Conservation (phyloP, 2,888 invertebrate species). For the Sepiola atlantica region DNA sequence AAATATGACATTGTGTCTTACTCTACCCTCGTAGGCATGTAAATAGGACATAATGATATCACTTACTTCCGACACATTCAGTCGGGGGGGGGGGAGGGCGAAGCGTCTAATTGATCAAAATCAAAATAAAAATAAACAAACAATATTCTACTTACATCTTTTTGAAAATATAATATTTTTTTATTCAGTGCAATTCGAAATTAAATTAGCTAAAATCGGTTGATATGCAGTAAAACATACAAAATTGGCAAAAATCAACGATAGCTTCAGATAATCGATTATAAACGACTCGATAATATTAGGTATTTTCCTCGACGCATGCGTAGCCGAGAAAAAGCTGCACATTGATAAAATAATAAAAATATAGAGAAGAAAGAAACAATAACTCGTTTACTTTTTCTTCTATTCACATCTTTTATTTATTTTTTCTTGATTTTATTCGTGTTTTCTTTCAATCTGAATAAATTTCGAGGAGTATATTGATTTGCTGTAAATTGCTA, state of each 20-base stretch:
- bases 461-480: not conserved
- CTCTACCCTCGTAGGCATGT: no score
- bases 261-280: not conserved
- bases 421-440: not conserved
- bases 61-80: no score
- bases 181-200: no score
- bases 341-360: not conserved
- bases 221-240: no score
- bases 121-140: no score
- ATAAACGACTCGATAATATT: not conserved
- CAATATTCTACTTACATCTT: no score
- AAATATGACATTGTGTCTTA: no score
- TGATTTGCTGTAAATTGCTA: constrained; percentile 18
- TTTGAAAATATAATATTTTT: no score
- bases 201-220: no score
- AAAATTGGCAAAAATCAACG: not conserved
- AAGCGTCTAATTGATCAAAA: no score
- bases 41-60: no score
- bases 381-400: not conserved
- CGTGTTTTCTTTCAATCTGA: not conserved
- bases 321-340: not conserved
- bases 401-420: not conserved
- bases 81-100: no score
- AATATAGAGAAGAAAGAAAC: not conserved
- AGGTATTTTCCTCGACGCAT: not conserved